Conservation (phyloP, 2,113 vertebrate genomes). For the Burhinus bistriatus region DNA sequence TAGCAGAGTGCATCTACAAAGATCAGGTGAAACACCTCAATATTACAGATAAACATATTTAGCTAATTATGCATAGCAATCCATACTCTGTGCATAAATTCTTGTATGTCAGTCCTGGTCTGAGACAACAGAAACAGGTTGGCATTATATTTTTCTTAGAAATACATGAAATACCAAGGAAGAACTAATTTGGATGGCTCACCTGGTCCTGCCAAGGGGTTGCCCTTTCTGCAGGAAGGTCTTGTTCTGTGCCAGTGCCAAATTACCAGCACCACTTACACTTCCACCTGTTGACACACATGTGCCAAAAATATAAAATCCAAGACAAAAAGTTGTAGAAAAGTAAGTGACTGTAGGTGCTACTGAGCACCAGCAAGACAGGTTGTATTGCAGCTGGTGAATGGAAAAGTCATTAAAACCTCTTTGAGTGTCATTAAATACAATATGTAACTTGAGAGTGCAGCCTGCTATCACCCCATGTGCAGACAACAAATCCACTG, state of each 20-base stretch:
- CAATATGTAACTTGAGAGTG: conserved; percentile 2
- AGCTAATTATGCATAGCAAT: background rate
- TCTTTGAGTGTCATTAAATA: conserved; percentile 26
- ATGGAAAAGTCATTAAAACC: conserved; percentile 53
- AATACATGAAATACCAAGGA: background rate
- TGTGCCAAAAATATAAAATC: conserved; percentile 21
- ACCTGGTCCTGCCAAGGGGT: background rate
- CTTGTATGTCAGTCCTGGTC: background rate
- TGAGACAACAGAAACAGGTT: background rate
- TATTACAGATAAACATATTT: background rate
- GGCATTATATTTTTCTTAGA: background rate
- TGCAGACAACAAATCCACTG: background rate
- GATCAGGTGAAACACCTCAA: background rate
- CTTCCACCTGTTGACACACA: background rate
- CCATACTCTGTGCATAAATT: background rate
- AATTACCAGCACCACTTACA: background rate
- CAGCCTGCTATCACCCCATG: background rate
- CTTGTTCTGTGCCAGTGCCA: background rate
- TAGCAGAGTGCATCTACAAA: background rate
- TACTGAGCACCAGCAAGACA: background rate
- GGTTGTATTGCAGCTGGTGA: conserved; percentile 1
- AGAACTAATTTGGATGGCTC: background rate
- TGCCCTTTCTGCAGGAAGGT: background rate
- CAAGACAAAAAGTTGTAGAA: background rate
- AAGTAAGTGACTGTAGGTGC: background rate